A percentile compares a stretch with the other conserved stretches of the same genome.
phyloP scores from a whole-genome alignment of 2,113 vertebrate species.

The Rhombomys opimus region DNA sequence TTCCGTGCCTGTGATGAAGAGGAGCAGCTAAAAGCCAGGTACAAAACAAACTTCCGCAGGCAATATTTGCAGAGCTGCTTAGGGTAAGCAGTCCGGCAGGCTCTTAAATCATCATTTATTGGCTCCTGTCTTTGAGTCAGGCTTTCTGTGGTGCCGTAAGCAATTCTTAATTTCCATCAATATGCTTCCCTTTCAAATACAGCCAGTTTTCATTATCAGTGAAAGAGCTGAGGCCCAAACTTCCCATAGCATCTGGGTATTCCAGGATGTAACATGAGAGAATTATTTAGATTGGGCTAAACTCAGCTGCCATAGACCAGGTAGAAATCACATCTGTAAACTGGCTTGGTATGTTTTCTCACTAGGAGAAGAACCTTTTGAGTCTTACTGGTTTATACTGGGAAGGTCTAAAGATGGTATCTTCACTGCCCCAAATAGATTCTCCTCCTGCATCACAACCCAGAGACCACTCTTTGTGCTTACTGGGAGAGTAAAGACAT shows the following conservation, averaged over 20 bases:
- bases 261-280: neutral
- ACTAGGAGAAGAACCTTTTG: neutral
- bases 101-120: slow-evolving; percentile 65
- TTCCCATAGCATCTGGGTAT: slow-evolving; percentile 58
- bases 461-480: neutral
- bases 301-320: neutral
- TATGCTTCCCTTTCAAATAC: slow-evolving; percentile 62
- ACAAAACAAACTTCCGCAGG: slow-evolving; percentile 49
- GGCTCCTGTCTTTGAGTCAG: slow-evolving; percentile 23
- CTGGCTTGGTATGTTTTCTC: neutral
- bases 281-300: neutral
- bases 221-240: slow-evolving; percentile 37
- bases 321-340: neutral
- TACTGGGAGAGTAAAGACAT: slow-evolving; percentile 18
- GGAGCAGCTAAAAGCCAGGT: slow-evolving; percentile 66
- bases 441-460: neutral
- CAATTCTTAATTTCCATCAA: slow-evolving; percentile 77
- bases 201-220: slow-evolving; percentile 47
- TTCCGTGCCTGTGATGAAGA: slow-evolving; percentile 56
- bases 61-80: slow-evolving; percentile 62
- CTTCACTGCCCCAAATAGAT: neutral
- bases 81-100: slow-evolving; percentile 49
- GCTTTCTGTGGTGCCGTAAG: slow-evolving; percentile 66
- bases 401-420: neutral
- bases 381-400: neutral